Conservation (phyloP, 2,797 vertebrate species). For the Danio aesculapii region DNA sequence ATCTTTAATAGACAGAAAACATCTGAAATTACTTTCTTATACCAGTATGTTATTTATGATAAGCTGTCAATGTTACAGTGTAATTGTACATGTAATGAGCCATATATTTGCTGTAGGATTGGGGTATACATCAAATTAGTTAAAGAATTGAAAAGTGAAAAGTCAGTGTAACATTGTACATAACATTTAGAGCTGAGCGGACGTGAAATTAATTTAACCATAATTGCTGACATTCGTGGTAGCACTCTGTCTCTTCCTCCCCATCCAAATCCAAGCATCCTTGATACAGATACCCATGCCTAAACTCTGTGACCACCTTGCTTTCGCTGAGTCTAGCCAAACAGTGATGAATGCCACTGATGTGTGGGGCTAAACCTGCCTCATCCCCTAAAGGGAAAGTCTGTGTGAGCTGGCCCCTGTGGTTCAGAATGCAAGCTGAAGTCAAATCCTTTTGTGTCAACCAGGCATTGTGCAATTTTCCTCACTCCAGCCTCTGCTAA, state of each 20-base stretch:
- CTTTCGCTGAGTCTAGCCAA: conserved; percentile 73
- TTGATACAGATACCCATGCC: conserved; percentile 42
- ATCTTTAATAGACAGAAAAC: neutral
- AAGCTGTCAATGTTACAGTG: too few relatives aligned
- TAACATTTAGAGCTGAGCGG: neutral
- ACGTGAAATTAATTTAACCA: conserved; percentile 11
- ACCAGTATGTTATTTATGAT: neutral
- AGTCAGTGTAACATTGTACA: neutral
- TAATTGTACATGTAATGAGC: too few relatives aligned
- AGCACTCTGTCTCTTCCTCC: conserved; percentile 15
- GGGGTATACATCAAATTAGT: too few relatives aligned
- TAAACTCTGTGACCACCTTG: conserved; percentile 72
- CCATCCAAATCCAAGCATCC: conserved; percentile 52
- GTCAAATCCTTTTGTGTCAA: conserved; percentile 72
- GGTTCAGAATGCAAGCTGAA: conserved; percentile 66
- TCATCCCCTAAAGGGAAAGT: conserved; percentile 63
- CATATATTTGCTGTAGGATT: too few relatives aligned
- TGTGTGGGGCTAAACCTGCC: conserved; percentile 68
- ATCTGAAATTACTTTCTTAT: neutral
- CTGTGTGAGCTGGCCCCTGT: conserved; percentile 57
- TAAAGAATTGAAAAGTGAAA: neutral
- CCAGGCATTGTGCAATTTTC: conserved; percentile 62
- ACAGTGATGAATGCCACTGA: conserved; percentile 70
- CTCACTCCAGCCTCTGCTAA: conserved; percentile 56
- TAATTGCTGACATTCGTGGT: conserved; percentile 30